Percentiles rank a stretch among this genome's conserved stretches.
Evolutionary conservation across 2,113 vertebrate genomes (phyloP).

Genomic region (Serilophus lunatus): DNA sequence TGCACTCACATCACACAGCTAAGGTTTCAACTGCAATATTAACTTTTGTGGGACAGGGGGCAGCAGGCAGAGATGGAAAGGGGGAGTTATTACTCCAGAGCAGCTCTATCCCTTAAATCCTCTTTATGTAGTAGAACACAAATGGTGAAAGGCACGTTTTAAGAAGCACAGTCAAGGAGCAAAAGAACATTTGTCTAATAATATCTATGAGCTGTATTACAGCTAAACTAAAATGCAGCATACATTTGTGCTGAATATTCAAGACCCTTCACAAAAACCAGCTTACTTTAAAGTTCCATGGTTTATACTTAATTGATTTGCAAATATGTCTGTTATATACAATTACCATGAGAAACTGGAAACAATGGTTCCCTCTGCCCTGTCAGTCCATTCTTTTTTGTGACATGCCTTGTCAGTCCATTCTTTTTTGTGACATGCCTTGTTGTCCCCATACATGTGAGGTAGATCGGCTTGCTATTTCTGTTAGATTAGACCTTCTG

Average conservation of each 20-base stretch:
- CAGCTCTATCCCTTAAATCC: not conserved
- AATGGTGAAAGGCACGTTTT: not conserved
- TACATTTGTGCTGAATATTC: not conserved
- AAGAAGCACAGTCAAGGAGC: not conserved
- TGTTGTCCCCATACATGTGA: not conserved
- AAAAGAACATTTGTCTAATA: not conserved
- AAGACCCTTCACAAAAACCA: not conserved
- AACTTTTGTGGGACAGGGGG: not conserved
- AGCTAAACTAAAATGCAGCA: not conserved
- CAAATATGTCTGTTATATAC: not conserved
- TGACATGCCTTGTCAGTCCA: too few species aligned
- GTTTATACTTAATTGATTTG: too few species aligned
- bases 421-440: not conserved
- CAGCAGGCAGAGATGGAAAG: not conserved
- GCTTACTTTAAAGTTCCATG: too few species aligned
- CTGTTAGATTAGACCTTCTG: not conserved
- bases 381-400: too few species aligned
- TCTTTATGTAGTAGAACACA: not conserved
- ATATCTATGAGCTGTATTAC: not conserved
- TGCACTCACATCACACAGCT: not conserved
- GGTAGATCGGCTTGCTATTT: not conserved
- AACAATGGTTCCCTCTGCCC: not conserved
- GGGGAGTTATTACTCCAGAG: not conserved
- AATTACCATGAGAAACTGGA: rapidly evolving
- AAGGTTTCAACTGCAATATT: not conserved